phyloP scores from a whole-genome alignment of 2,888 invertebrate genomes.

The Malacosoma neustria region DNA sequence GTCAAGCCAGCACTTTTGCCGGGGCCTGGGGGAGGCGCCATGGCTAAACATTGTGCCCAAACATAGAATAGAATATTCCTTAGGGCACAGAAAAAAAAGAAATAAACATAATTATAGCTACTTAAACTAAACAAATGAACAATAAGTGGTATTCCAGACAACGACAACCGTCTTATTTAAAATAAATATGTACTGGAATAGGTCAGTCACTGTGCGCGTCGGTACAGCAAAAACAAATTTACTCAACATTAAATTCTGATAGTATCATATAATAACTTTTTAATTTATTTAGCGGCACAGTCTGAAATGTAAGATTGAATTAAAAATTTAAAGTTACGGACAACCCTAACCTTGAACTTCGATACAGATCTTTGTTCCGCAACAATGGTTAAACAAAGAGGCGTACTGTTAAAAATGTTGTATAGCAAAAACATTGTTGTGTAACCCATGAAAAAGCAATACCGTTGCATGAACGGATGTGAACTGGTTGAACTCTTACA shows the following conservation, averaged over 20 bases:
- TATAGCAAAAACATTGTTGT: background rate
- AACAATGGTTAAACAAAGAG: background rate
- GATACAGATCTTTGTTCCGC: background rate
- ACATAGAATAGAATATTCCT: too few species aligned
- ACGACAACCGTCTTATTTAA: too few species aligned
- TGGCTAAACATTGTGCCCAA: too few species aligned
- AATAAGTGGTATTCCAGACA: too few species aligned
- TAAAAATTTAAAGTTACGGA: background rate
- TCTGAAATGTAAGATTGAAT: background rate
- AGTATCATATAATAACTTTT: background rate
- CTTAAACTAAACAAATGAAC: too few species aligned
- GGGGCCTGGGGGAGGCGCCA: too few species aligned
- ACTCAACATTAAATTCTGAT: background rate
- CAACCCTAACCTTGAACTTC: background rate
- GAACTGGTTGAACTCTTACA: background rate
- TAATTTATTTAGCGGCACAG: background rate
- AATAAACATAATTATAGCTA: too few species aligned
- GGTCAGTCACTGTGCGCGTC: too few species aligned
- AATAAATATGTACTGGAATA: too few species aligned
- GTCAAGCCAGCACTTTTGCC: too few species aligned
- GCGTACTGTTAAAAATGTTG: background rate
- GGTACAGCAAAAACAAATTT: too few species aligned
- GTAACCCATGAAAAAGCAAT: background rate
- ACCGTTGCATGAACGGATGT: background rate
- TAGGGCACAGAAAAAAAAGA: too few species aligned